A percentile compares a stretch with the other conserved stretches of the same genome.
phyloP scores from a whole-genome alignment of 2,113 vertebrate species.

The Tetrao urogallus region DNA sequence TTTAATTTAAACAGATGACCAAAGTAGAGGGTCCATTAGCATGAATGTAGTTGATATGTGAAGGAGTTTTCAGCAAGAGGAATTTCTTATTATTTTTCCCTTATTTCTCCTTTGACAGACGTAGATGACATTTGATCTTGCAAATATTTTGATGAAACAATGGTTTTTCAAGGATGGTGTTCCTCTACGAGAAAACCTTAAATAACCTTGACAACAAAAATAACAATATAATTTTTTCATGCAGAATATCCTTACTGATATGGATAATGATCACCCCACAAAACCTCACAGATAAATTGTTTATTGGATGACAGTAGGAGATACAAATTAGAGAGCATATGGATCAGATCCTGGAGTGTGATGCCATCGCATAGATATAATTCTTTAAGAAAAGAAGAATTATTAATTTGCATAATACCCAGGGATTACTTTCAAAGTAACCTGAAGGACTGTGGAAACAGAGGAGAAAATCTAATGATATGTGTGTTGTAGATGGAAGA shows the following conservation, averaged over 20 bases:
- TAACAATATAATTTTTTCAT: neutral
- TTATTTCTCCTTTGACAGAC: neutral
- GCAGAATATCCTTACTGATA: neutral
- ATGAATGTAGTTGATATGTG: neutral
- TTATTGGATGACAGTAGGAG: neutral
- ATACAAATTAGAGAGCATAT: neutral
- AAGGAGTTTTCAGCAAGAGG: neutral
- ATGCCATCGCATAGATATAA: neutral
- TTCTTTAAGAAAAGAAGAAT: neutral
- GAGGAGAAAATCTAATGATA: neutral
- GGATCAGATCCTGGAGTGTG: neutral
- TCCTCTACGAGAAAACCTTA: neutral
- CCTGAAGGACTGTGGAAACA: neutral
- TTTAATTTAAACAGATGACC: slow-evolving; percentile 51
- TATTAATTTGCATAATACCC: neutral
- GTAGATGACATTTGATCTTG: slow-evolving; percentile 16
- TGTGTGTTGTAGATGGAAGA: neutral
- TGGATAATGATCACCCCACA: neutral
- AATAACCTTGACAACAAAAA: neutral
- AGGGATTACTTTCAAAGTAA: neutral
- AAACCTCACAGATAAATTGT: neutral
- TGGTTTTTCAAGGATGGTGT: neutral
- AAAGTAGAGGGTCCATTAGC: neutral
- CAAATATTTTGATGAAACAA: neutral
- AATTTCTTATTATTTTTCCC: neutral